These are phyloP conservation scores for Anguilla marmorata DNA, from an alignment of 2,797 vertebrate species.

Conservation along the genomic window DNA sequence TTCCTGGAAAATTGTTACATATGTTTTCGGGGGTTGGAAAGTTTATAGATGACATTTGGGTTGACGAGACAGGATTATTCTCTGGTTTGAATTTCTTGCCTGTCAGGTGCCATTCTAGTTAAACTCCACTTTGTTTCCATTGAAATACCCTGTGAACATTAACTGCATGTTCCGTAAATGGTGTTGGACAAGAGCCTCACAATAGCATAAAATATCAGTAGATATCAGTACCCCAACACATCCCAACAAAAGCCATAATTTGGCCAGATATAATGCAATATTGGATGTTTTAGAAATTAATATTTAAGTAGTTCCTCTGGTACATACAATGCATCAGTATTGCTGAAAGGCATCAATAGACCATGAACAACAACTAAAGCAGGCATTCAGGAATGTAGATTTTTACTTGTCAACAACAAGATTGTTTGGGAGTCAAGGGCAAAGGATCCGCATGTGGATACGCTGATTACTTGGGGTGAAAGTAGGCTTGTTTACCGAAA, in stretches of 20 bases:
- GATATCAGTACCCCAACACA: neutral
- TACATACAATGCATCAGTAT: neutral
- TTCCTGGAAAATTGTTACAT: neutral
- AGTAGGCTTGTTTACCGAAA: slow-evolving; percentile 11
- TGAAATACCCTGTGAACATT: neutral
- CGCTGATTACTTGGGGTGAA: slow-evolving; percentile 6
- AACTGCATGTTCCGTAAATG: neutral
- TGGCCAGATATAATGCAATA: neutral
- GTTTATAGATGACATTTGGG: neutral
- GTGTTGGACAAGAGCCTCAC: neutral
- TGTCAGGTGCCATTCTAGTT: neutral
- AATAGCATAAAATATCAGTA: neutral
- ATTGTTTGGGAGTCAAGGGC: neutral
- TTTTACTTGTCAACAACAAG: neutral
- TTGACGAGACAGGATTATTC: neutral
- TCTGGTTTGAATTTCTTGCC: neutral
- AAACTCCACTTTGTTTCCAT: neutral
- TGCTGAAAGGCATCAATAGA: neutral
- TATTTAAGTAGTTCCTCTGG: neutral
- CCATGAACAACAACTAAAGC: neutral
- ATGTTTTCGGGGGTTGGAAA: neutral
- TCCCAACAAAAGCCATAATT: neutral
- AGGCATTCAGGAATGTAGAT: neutral
- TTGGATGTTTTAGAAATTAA: neutral
- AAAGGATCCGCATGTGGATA: neutral